Evolutionary conservation across 2,113 vertebrate species (phyloP), one percentile per base, ranked within the genome.

Genomic region (Chinchilla lanigera): DNA sequence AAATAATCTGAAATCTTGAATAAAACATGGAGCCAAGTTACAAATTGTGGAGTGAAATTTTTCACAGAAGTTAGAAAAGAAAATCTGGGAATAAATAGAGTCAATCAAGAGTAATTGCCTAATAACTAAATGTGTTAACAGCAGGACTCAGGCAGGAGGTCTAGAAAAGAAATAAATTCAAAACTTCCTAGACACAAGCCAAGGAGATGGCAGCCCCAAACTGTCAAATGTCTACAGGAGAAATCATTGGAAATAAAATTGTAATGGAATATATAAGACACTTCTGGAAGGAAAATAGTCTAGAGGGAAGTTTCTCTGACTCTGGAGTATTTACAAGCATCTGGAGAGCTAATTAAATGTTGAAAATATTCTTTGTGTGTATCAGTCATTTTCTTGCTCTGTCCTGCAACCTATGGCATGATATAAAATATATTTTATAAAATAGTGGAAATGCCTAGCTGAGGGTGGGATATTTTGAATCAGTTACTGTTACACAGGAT

Each of bases 121-220:
- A 97, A 95, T 92, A 97, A 92, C 84, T 82, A 94, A 81, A 95
- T 71, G 86, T 14, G n/a, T 89, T 92, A 77, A 89, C 47, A 89
- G 69, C 56, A 97, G n/a, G 41, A 90, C 47, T 28, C 69, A 90
- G 17, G 50, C 77, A 93, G 81, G 73, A 60, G 61, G 67, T 47
- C 52, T 89, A 96, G 20, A 93, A 77, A 44, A 93, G 22, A 86
- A 97, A 91, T 80, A 54, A 58, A 93, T 33, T 86, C 5, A 89
- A 92, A 93, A 89, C 33, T 96, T 92, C 50, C 65, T n/a, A 80
- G 47, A 69, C 38, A 89, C 17, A 78, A 56, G 86, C 24, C 58
- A 83, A 93, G 60, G 41, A 91, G 52, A 24, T 89, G 14, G 12
- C 44, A 96, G 44, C 71, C 44, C 52, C 50, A 85, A 86, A 63